Evolutionary conservation across 2,888 invertebrate species (phyloP), one percentile per base, ranked within the genome.

Genomic region (Ophonus ardosiacus): DNA sequence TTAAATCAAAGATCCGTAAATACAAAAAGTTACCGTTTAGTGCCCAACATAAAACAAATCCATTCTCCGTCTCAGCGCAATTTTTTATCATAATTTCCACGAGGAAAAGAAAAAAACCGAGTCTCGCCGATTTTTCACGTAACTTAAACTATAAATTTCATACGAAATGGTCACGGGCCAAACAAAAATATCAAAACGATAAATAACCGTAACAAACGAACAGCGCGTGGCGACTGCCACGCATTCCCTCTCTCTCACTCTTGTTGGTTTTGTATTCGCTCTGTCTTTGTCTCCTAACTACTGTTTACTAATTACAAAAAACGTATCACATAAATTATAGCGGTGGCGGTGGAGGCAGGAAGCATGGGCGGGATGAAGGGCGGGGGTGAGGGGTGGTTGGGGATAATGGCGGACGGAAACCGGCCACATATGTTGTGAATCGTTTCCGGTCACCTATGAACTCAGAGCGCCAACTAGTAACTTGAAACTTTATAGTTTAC

Each of bases 401-500:
- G 85, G 86, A 86, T 86, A 86, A 87, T 87, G 88, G 88, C 87
- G 87, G 88, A 88, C 90, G 91, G 90, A 91, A 90, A 90, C 85
- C 89, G 88, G 89, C 88, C 90, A 89, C 90, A 90, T 90, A 90
- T 91, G 91, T 88, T 89, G 89, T 88, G 88, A 88, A 88, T 88
- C 88, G 88, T 88, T 90, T 90, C 90, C 91, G 90, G 90, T 90
- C 90, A 90, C 90, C 90, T 90, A 90, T 90, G 89, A 89, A 89
- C 89, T 57, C 40, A 63, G 59, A 15, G 65, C 21, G 79, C 31
- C 56, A 63, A 65, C 56, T 8, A 61, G 84, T 68, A 84, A 84
- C 78, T 84, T 76, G 84, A 84, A 76, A 84, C 84, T 76, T 51
- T 84, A 17, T 7, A 40, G 71, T 38, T 65, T 74, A 74, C 56